Evolutionary conservation across 2,888 invertebrate genomes (phyloP).

Genomic region (Adelognathus sp.): DNA sequence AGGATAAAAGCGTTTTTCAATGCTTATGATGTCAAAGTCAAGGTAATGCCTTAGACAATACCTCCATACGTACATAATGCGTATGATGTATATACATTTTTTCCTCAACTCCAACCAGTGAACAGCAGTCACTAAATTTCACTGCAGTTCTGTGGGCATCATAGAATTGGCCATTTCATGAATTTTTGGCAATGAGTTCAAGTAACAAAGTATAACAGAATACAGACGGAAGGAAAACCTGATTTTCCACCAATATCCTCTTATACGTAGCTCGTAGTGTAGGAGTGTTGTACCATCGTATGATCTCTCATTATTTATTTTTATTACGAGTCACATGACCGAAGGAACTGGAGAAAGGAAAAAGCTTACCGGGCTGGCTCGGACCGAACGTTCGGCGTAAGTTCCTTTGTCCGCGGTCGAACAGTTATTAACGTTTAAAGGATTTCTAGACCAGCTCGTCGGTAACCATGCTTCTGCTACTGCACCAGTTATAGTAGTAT

Average conservation of each 20-base stretch:
- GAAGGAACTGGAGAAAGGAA: constrained; percentile 1
- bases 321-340: background rate
- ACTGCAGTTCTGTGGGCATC: too few species aligned
- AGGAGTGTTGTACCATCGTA: constrained; percentile 1
- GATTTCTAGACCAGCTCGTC: constrained; percentile 37
- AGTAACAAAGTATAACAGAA: background rate
- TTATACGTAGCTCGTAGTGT: background rate
- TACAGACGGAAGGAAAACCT: background rate
- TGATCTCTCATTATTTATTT: background rate
- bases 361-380: constrained; percentile 18
- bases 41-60: background rate
- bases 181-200: background rate
- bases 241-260: constrained; percentile 21
- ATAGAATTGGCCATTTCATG: background rate
- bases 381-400: background rate
- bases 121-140: too few species aligned
- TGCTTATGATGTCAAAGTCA: background rate
- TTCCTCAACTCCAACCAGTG: too few species aligned
- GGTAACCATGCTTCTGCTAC: background rate
- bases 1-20: too few species aligned
- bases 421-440: constrained; percentile 51
- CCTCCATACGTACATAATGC: background rate
- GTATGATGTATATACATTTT: too few species aligned
- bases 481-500: constrained; percentile 1
- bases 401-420: constrained; percentile 32